These are phyloP conservation scores for Acrossocheilus wenchowensis DNA, from an alignment of 2,797 vertebrate genomes.

Conservation along the genomic window DNA sequence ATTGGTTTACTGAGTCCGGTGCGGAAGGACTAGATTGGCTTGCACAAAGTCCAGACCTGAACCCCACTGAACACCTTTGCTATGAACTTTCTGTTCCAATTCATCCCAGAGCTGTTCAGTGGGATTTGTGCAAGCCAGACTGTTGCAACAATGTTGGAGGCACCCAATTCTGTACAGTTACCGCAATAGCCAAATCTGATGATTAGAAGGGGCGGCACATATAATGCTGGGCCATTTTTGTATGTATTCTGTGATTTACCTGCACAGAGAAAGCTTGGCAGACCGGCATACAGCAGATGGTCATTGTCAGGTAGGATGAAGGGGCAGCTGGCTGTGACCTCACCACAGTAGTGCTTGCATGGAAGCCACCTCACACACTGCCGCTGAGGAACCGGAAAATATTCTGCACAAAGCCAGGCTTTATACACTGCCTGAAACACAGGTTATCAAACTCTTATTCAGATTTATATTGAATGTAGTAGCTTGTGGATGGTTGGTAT, in stretches of 20 bases:
- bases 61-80: neutral
- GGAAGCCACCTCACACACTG: conserved; percentile 85
- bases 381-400: conserved; percentile 86
- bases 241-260: conserved; percentile 68
- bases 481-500: neutral
- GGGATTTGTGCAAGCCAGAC: neutral
- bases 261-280: conserved; percentile 88
- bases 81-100: neutral
- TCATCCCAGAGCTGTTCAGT: neutral
- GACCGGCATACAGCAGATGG: conserved; percentile 86
- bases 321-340: conserved; percentile 87
- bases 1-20: neutral
- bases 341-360: conserved; percentile 89
- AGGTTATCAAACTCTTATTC: neutral
- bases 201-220: neutral
- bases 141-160: neutral
- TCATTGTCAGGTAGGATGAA: conserved; percentile 89
- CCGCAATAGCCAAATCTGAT: neutral
- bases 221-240: neutral
- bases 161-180: neutral
- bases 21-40: neutral
- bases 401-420: conserved; percentile 89
- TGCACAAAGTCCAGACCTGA: neutral
- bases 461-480: neutral
- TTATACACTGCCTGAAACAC: conserved; percentile 84